Conservation (phyloP, 2,888 invertebrate species). For the Diarsia mendica region DNA sequence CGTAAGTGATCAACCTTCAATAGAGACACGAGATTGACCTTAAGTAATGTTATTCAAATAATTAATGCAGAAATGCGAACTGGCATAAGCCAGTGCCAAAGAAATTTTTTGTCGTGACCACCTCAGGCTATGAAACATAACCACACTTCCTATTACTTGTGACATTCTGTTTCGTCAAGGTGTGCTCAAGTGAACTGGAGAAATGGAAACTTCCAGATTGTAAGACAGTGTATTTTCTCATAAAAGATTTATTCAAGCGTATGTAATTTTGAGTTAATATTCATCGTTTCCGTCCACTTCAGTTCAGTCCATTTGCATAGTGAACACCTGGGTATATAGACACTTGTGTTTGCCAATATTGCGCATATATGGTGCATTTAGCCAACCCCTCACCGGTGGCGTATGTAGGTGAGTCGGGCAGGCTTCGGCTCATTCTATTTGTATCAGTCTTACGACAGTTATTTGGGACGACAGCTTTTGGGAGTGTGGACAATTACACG, state of each 20-base stretch:
- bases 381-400: constrained; percentile 33
- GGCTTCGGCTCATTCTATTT: constrained; percentile 70
- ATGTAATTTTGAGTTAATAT: constrained; percentile 19
- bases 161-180: constrained; percentile 24
- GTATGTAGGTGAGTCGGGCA: constrained; percentile 64
- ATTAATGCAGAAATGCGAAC: constrained; percentile 61
- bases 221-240: neutral
- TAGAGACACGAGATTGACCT: constrained; percentile 67
- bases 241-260: constrained; percentile 1
- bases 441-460: constrained; percentile 74
- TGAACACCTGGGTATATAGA: constrained; percentile 28
- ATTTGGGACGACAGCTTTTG: constrained; percentile 80
- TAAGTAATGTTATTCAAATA: constrained; percentile 63
- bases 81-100: constrained; percentile 44
- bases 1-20: constrained; percentile 62
- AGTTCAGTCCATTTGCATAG: constrained; percentile 21
- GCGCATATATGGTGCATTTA: constrained; percentile 37
- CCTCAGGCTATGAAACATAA: constrained; percentile 33
- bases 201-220: constrained; percentile 13
- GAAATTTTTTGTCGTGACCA: constrained; percentile 55
- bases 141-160: constrained; percentile 45
- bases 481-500: constrained; percentile 77
- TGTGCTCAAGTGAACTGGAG: constrained; percentile 12
- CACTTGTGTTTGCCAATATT: constrained; percentile 1
- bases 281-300: constrained; percentile 18